phyloP scores from a whole-genome alignment of 2,797 vertebrate species.

The Sitta carolinensis region DNA sequence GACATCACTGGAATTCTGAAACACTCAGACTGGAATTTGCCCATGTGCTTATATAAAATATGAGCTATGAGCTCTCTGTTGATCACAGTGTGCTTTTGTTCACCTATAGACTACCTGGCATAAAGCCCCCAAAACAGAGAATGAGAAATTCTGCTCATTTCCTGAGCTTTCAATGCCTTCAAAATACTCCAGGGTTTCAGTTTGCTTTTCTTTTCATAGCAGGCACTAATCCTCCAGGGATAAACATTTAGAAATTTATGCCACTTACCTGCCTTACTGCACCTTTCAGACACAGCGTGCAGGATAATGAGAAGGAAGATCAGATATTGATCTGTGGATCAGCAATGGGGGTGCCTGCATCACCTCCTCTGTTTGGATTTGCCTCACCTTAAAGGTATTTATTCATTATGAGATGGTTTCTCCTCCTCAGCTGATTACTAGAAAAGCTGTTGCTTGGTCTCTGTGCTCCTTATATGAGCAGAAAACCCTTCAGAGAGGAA shows the following conservation, averaged over 20 bases:
- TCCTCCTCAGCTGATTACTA: neutral
- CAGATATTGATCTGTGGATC: neutral
- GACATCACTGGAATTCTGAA: neutral
- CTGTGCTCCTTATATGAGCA: rapidly evolving
- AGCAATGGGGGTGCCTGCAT: neutral
- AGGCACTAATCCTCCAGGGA: neutral
- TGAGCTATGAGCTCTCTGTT: neutral
- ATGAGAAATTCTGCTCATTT: neutral
- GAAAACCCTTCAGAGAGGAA: neutral
- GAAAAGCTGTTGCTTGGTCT: neutral
- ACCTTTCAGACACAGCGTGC: neutral
- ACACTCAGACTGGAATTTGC: neutral
- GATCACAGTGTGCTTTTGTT: neutral
- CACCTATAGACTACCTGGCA: neutral
- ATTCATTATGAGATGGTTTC: neutral
- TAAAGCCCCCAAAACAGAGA: neutral
- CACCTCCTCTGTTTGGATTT: neutral
- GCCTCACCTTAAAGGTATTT: neutral
- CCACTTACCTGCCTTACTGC: neutral
- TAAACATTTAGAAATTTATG: neutral
- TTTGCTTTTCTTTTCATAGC: neutral
- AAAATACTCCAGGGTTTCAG: neutral
- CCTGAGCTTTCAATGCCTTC: neutral
- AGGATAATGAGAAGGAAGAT: neutral
- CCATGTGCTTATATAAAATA: no score